Evolutionary conservation across 2,113 vertebrate genomes (phyloP), one percentile per base, ranked within the genome.

Genomic region (Atherinomorus stipes): DNA sequence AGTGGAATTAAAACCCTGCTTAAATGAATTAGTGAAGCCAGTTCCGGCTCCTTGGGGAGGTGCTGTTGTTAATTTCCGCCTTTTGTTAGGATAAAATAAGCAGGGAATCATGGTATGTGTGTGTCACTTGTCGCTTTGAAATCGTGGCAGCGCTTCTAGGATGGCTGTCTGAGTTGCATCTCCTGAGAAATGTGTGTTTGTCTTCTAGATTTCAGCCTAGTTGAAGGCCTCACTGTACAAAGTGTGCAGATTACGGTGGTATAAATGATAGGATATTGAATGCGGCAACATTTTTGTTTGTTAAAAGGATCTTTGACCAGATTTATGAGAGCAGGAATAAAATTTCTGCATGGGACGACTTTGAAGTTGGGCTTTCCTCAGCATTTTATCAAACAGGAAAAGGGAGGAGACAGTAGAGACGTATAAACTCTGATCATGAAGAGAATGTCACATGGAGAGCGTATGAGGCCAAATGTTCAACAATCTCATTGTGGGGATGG

Each of bases 1-100:
- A 45, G 57, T 40, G 49, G 81, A 82, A 81, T 84, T 10, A 70
- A 81, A 80, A 71, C 74, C 87, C 83, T 77, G 69, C 86, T 79
- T 42, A 59, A 87, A 76, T 82, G 56, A 85, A 85, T 89, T 78
- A 79, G 76, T 52, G 50, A 84, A 79, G 49, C 59, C 60, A 22
- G 63, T 51, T 71, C 54, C 57, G 76, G 75, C 45, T 79, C 76
- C 68, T 86, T 38, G 13, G 81, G 83, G 84, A 85, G 80, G 70
- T 28, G 54, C 78, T 71, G 67, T 69, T 62, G 34, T 49, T 86
- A 50, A 6, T n/a, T 21, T 50, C 51, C 25, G 38, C 38, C 44
- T 2, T 60, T 63, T 72, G 40, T 67, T 54, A n/a, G 44, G 12
- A 26, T 47, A 40, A 51, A 40, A 44, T 8, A 38, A 60, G 56